Evolutionary conservation across 2,797 vertebrate species (phyloP), one percentile per base, ranked within the genome.

Genomic region (Danio tinwini): DNA sequence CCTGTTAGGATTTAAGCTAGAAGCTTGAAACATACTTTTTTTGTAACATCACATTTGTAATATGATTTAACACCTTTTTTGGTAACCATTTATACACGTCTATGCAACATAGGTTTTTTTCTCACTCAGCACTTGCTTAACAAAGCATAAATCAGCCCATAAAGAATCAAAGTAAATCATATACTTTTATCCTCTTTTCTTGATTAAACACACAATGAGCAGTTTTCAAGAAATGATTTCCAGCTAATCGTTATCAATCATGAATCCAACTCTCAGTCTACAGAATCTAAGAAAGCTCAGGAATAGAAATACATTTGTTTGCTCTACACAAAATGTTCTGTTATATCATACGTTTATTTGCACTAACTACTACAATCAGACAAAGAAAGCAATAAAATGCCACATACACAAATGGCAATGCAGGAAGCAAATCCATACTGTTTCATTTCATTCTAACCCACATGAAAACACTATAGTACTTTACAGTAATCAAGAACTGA

Each of bases 1-100:
- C 49, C 10, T 65, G 14, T 74, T 67, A 55, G 63, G 52, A 67
- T 45, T 62, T 55, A 44, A 65, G 40, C 42, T 47, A 55, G 55
- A 65, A 52, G 29, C 29, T 29, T 29, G 29, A 29, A 29, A 29
- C 29, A 17, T 17, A n/a, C n/a, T n/a, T n/a, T n/a, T n/a, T n/a
- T n/a, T n/a, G n/a, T n/a, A n/a, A n/a, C n/a, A n/a, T n/a, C n/a
- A n/a, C n/a, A n/a, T n/a, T n/a, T n/a, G n/a, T n/a, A 29, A 29
- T 29, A 29, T 70, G 11, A 70, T 55, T 70, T 40, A 16, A 53
- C 56, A 40, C 56, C 44, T 14, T 52, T 14, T 52, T 69, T n/a
- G 40, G 14, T 69, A 16, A 69, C 49, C 37, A 29, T 47, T 16
- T 65, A 68, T 50, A 3, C 19, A 39, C 58, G 17, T 58, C 53